phyloP scores from a whole-genome alignment of 2,888 invertebrate species.

The Dicranocentrus wangi region DNA sequence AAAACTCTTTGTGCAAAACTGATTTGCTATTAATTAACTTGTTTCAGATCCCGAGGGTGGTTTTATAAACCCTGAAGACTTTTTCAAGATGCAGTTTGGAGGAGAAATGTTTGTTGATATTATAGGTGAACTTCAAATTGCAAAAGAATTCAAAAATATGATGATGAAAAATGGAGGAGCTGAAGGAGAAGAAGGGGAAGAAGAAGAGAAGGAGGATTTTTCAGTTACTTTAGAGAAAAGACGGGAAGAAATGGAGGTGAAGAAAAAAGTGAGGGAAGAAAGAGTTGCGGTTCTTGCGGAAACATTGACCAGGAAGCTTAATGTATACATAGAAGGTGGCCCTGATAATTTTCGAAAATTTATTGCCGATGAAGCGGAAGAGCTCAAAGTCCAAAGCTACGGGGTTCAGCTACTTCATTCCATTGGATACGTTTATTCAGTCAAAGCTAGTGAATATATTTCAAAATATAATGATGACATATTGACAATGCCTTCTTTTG shows the following conservation, averaged over 20 bases:
- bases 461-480: slow-evolving; percentile 71
- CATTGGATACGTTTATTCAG: slow-evolving; percentile 71
- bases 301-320: slow-evolving; percentile 69
- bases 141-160: slow-evolving; percentile 72
- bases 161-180: slow-evolving; percentile 70
- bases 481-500: slow-evolving; percentile 70
- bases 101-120: slow-evolving; percentile 73
- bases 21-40: no score
- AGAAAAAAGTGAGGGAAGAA: slow-evolving; percentile 70
- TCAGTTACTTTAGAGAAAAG: slow-evolving; percentile 69
- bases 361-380: slow-evolving; percentile 71
- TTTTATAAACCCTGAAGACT: slow-evolving; percentile 72
- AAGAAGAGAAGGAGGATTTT: slow-evolving; percentile 44
- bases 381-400: slow-evolving; percentile 72
- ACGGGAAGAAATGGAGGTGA: slow-evolving; percentile 69
- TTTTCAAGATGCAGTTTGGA: slow-evolving; percentile 72
- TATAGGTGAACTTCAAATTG: slow-evolving; percentile 72
- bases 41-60: slow-evolving; percentile 71
- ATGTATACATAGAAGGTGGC: slow-evolving; percentile 63
- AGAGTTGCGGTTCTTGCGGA: slow-evolving; percentile 69
- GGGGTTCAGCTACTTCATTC: slow-evolving; percentile 72
- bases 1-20: no score
- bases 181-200: slow-evolving; percentile 65
- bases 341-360: slow-evolving; percentile 65
- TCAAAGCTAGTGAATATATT: slow-evolving; percentile 71